phyloP scores from a whole-genome alignment of 2,888 invertebrate genomes.

The Calliphora vomitoria region DNA sequence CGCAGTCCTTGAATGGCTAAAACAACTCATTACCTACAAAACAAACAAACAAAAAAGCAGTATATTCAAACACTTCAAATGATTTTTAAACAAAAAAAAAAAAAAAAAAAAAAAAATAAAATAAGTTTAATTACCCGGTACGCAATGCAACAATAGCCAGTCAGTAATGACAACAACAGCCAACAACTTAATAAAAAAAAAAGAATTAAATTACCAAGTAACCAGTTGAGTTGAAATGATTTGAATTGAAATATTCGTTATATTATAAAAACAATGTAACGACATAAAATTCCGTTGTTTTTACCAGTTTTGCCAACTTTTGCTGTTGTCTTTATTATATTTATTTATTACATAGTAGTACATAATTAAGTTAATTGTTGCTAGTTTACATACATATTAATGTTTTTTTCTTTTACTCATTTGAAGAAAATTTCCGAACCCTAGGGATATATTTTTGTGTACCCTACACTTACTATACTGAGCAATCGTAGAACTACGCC shows the following conservation, averaged over 20 bases:
- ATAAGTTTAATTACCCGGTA: slow-evolving; percentile 69
- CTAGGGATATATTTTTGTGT: background rate
- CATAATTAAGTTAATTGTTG: slow-evolving; percentile 35
- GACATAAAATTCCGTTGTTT: slow-evolving; percentile 36
- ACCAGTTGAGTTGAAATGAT: slow-evolving; percentile 27
- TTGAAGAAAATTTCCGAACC: background rate
- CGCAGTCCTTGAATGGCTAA: slow-evolving; percentile 64
- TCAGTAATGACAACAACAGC: slow-evolving; percentile 13
- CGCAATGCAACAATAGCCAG: slow-evolving; percentile 52
- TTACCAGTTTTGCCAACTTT: background rate
- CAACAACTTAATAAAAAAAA: slow-evolving; percentile 21
- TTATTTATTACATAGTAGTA: background rate
- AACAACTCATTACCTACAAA: slow-evolving; percentile 6
- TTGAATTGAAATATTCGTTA: background rate
- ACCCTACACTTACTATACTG: background rate
- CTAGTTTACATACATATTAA: slow-evolving; percentile 1
- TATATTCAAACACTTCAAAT: slow-evolving; percentile 16
- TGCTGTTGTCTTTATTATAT: background rate
- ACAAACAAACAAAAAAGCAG: background rate
- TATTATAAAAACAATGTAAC: background rate
- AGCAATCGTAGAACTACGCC: background rate
- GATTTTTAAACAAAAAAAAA: slow-evolving; percentile 13
- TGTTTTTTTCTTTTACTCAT: background rate
- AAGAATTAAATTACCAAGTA: slow-evolving; percentile 46
- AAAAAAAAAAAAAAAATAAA: slow-evolving; percentile 18